Percentiles rank a stretch among this genome's conserved stretches.
Conservation (phyloP, 2,888 invertebrate genomes). For the Carabus problematicus region DNA sequence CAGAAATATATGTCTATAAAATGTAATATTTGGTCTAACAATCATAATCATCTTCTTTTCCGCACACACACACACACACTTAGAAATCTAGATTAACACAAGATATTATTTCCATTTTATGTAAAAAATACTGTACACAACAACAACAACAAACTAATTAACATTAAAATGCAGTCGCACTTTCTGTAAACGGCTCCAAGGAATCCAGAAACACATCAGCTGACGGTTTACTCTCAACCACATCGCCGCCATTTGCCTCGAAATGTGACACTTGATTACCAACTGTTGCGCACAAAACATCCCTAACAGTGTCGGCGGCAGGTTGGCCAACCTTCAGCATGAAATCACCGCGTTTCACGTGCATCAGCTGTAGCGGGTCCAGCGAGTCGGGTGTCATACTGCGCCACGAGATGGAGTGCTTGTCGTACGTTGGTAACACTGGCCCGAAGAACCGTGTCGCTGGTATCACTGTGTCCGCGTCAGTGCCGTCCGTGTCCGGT, state of each 20-base stretch:
- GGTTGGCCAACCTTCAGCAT: neutral
- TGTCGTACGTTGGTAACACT: slow-evolving; percentile 45
- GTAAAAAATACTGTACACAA: neutral
- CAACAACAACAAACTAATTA: neutral
- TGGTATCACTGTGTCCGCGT: slow-evolving; percentile 50
- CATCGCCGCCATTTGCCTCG: no score
- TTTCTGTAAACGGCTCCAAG: slow-evolving; percentile 48
- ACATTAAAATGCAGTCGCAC: slow-evolving; percentile 46
- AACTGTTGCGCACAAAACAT: neutral
- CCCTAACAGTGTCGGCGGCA: neutral
- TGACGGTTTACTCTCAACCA: slow-evolving; percentile 40
- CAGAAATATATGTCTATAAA: slow-evolving; percentile 14
- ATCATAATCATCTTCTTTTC: neutral
- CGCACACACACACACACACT: neutral
- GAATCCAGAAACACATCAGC: slow-evolving; percentile 53
- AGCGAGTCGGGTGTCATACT: slow-evolving; percentile 58
- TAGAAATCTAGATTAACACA: neutral
- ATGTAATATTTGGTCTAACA: slow-evolving; percentile 12
- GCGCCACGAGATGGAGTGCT: slow-evolving; percentile 38
- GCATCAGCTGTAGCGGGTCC: slow-evolving; percentile 49
- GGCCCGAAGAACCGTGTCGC: slow-evolving; percentile 58
- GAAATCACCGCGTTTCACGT: slow-evolving; percentile 6
- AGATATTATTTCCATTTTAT: neutral
- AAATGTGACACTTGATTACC: neutral
- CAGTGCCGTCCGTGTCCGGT: slow-evolving; percentile 41